A percentile compares a stretch with the other conserved stretches of the same genome.
Conservation (phyloP, 2,113 vertebrate genomes). For the Melanotaenia duboulayi region DNA sequence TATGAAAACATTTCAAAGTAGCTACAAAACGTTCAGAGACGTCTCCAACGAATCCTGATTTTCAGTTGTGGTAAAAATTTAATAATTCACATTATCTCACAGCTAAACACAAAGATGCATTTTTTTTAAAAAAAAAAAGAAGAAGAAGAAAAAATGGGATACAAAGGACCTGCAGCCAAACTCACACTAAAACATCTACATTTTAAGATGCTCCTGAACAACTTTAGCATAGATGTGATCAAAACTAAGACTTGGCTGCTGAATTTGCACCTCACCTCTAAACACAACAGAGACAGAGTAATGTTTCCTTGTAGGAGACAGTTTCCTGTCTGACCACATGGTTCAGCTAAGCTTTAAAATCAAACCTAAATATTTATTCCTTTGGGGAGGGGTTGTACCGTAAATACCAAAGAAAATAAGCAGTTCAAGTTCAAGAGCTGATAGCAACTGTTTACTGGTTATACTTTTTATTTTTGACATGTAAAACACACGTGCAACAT, state of each 20-base stretch:
- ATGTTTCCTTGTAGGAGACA: slow-evolving; percentile 20
- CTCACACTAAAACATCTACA: neutral
- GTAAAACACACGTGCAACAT: neutral
- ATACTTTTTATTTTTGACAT: neutral
- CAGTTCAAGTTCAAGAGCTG: neutral
- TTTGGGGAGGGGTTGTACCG: neutral
- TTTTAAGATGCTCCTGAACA: neutral
- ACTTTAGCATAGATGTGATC: neutral
- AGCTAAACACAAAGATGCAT: no score
- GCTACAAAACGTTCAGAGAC: no score
- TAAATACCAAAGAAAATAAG: slow-evolving; percentile 1
- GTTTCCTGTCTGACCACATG: slow-evolving; percentile 30
- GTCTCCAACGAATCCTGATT: no score
- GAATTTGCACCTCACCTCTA: neutral
- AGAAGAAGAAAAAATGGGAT: no score
- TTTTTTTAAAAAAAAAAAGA: no score
- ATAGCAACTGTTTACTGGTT: neutral
- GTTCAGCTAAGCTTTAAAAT: slow-evolving; percentile 12
- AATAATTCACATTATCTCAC: no score
- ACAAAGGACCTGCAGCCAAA: neutral
- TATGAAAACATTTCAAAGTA: no score
- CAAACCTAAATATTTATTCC: slow-evolving; percentile 29
- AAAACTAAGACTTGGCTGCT: neutral
- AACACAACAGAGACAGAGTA: slow-evolving; percentile 11
- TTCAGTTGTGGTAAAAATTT: no score